Percentiles rank a stretch among this genome's conserved stretches.
Conservation (phyloP, 2,113 vertebrate species). For the Periophthalmus modestus region DNA sequence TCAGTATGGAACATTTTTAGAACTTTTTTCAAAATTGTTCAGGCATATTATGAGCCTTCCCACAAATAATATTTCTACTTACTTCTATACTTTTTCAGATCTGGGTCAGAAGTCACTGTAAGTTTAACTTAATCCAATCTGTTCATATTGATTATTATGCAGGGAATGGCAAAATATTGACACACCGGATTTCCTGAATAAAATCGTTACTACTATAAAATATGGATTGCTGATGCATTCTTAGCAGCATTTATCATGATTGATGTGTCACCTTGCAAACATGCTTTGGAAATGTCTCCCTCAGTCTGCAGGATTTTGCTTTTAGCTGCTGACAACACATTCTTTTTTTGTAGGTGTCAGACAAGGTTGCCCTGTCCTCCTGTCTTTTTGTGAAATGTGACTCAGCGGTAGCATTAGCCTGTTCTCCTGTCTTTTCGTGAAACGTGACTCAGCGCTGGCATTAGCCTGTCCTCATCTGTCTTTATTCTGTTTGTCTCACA, state of each 20-base stretch:
- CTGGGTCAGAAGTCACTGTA: neutral
- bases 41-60: no score
- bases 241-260: constrained; percentile 30
- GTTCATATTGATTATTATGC: no score
- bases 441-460: constrained; percentile 12
- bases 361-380: constrained; percentile 23
- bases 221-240: constrained; percentile 22
- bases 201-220: neutral
- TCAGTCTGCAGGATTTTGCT: constrained; percentile 32
- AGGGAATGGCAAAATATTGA: neutral
- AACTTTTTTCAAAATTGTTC: no score
- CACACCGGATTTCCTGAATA: neutral
- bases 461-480: neutral
- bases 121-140: no score
- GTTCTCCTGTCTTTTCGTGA: constrained; percentile 14
- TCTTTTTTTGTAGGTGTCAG: constrained; percentile 4
- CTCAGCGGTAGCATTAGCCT: constrained; percentile 6
- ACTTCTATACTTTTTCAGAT: neutral
- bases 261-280: constrained; percentile 40
- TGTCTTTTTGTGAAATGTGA: constrained; percentile 14
- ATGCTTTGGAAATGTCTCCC: constrained; percentile 12
- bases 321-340: constrained; percentile 16
- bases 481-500: constrained; percentile 53
- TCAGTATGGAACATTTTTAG: no score
- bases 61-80: no score